Evolutionary conservation across 1,140 invertebrate genomes (phyloP).

Genomic region (Schlechtendalia chinensis): DNA sequence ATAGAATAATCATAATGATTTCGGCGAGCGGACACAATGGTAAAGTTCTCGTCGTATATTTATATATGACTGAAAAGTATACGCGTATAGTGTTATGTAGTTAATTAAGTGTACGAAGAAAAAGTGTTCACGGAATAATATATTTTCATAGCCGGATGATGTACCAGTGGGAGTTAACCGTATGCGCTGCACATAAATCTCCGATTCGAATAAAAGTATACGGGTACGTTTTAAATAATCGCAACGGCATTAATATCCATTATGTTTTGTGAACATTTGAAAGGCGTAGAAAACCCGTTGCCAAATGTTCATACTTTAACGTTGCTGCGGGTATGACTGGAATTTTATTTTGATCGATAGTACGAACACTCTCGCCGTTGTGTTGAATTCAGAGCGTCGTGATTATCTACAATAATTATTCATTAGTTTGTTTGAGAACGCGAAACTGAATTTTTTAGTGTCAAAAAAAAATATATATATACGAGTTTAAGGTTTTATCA

Average conservation of each 20-base stretch:
- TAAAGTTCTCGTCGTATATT: neutral
- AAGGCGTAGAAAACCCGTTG: neutral
- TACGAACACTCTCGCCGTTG: neutral
- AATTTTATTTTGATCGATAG: neutral
- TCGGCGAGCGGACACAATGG: neutral
- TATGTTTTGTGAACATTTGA: neutral
- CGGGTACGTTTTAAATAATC: slow-evolving; percentile 9
- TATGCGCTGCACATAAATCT: neutral
- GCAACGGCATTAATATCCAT: slow-evolving; percentile 29
- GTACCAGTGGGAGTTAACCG: neutral
- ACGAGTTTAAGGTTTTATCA: neutral
- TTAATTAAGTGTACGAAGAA: slow-evolving; percentile 10
- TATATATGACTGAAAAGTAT: neutral
- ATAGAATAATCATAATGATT: neutral
- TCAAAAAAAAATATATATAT: too few relatives aligned
- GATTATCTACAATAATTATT: neutral
- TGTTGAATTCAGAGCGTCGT: too few relatives aligned
- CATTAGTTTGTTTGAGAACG: too few relatives aligned
- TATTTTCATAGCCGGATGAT: neutral
- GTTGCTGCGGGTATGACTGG: neutral
- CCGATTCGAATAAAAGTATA: slow-evolving; percentile 25
- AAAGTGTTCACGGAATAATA: neutral
- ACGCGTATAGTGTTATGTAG: neutral
- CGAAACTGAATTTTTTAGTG: too few relatives aligned
- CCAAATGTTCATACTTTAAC: neutral